A percentile compares a stretch with the other conserved stretches of the same genome.
Evolutionary conservation across 1,140 invertebrate species (phyloP).

Genomic region (Solenopsis fugax): DNA sequence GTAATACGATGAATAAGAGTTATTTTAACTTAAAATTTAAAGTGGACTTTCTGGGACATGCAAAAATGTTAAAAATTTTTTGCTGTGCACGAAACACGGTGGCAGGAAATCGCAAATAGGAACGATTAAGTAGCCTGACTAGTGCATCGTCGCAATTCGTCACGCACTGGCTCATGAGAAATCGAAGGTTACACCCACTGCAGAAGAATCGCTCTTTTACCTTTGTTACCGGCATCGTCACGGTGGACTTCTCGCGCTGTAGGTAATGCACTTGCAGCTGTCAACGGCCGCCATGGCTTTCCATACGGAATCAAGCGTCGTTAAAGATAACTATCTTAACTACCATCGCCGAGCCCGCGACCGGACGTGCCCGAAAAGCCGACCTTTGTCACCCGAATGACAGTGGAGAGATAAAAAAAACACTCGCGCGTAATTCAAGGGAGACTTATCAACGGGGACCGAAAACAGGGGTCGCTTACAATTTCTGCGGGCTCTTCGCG

Average conservation of each 20-base stretch:
- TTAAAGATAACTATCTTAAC: slow-evolving; percentile 52
- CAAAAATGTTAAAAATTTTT: too few species aligned
- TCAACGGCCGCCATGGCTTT: slow-evolving; percentile 23
- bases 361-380: not conserved
- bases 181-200: slow-evolving; percentile 63
- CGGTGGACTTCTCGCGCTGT: slow-evolving; percentile 47
- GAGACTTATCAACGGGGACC: not conserved
- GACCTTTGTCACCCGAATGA: not conserved
- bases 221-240: slow-evolving; percentile 51
- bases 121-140: slow-evolving; percentile 53
- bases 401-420: slow-evolving; percentile 12
- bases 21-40: too few species aligned
- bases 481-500: not conserved
- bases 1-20: too few species aligned
- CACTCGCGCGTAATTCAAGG: not conserved
- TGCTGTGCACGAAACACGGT: not conserved
- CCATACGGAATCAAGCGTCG: slow-evolving; percentile 43
- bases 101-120: slow-evolving; percentile 26
- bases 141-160: slow-evolving; percentile 80
- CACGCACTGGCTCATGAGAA: slow-evolving; percentile 84
- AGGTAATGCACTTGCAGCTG: not conserved
- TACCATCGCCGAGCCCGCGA: not conserved
- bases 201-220: slow-evolving; percentile 14
- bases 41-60: too few species aligned
- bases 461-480: not conserved